Evolutionary conservation across 2,888 invertebrate species (phyloP), one percentile per base, ranked within the genome.

Genomic region (Drosophila anomalipes): DNA sequence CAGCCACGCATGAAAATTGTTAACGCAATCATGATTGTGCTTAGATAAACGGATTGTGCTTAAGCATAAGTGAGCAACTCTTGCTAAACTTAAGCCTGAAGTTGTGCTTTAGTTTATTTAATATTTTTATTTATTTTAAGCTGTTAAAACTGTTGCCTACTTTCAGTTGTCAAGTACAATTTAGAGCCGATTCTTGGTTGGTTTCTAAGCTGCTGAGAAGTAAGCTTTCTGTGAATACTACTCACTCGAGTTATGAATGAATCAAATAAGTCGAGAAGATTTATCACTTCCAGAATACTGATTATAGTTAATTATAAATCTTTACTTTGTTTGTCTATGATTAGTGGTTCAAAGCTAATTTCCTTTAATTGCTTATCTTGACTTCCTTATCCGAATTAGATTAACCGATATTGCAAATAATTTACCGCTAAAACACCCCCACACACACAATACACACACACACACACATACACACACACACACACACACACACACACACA

Each of bases 1-100:
- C 77, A 80, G 32, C 82, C 87, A 85, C 90, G 85, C 85, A 89
- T 85, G 89, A 77, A 80, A 64, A 47, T 49, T 52, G 19, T 58
- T 53, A 39, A 28, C 39, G 51, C 74, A 59, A 64, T 56, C 62
- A 53, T 44, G 72, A 19, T 65, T 67, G 71, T 6, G 39, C 30
- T 1, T 32, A 67, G n/a, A 4, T 14, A n/a, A 2, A n/a, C 10
- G 4, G 26, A 7, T 64, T 80, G 76, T 6, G 49, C 39, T 33
- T 32, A 51, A 19, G 7, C 22, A 44, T 0, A 44, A 44, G 12
- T 44, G 12, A 22, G 44, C 37, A 22, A 14, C 12, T n/a, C n/a
- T 16, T 16, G 12, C 19, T 0, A 9, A 19, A 32, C 12, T 37
- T n/a, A n/a, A 28, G 77, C 77, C 71, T 41, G 22, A 71, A 54